Base-by-base conservation (phyloP, 2,113 vertebrate genomes). In the Centropristis striata region DNA sequence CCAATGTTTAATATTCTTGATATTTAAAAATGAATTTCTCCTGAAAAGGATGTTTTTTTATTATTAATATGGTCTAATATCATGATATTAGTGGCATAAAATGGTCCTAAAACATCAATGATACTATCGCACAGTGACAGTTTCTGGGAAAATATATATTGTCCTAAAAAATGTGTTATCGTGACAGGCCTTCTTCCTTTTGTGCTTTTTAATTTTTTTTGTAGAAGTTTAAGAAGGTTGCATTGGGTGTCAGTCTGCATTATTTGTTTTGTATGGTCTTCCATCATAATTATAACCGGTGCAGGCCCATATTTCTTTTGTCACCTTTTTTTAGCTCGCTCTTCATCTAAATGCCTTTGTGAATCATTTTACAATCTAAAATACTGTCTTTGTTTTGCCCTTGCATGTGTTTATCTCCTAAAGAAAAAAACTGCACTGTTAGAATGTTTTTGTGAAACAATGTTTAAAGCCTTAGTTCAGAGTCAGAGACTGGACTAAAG, bases 351-450 rank as follows among this genome's bases (percentile, higher is more conserved):
- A 55, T 41, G 39, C 58, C 71, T 80, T 58, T 71, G 77, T 86
- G 55, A 83, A 49, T 70, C 3, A 25, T 86, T 88, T 46, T 14
- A 32, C 32, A 32, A 32, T 32, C 69, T 39, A 28, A 72, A 58
- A 27, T 32, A 67, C 69, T 85, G 65, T 69, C 83, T 79, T 85
- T 80, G 54, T 84, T 92, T 91, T 72, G n/a, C 71, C 88, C 90
- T 83, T 96, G 96, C 96, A 97, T 96, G 96, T 90, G 84, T 92
- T 64, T 59, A 81, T 89, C 74, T 80, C 51, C 72, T 66, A 84
- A 54, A 84, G 60, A 70, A 78, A 71, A 65, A 44, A 20, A 32
- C 32, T 32, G 54, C 86, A 75, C 76, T 77, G 55, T 76, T 87
- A 76, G 49, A 86, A 74, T 89, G 74, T 86, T 89, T 32, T 94